Evolutionary conservation across 2,797 vertebrate genomes (phyloP), one percentile per base, ranked within the genome.

Genomic region (Leptoclinus maculatus): DNA sequence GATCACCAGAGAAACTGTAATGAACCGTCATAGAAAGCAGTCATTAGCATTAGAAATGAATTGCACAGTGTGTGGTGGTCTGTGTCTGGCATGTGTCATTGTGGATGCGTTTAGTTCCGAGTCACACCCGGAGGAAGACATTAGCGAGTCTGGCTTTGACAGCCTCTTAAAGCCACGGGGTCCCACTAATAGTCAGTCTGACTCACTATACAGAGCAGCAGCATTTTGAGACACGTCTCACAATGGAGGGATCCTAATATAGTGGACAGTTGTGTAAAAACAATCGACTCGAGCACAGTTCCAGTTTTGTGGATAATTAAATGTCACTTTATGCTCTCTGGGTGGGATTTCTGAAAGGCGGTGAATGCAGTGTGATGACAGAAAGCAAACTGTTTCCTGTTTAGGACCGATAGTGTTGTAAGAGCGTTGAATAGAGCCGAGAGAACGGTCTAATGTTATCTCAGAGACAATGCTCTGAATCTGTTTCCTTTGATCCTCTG

Each of bases 41-140:
- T 12, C 60, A 29, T 68, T 81, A 81, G 63, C 59, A 62, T 53
- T 70, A 4, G 17, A 81, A 74, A 60, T 32, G 53, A 64, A 43
- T 29, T 58, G 53, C 45, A 39, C 29, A 38, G 69, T 67, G 79
- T 81, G 74, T 60, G 19, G 75, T 27, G 36, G 88, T 83, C 93
- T 96, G 94, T 81, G 47, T 90, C 80, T 94, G 94, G 74, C 94
- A 93, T 94, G 84, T 95, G 71, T 90, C 89, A 86, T 79, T 90
- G 80, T 91, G 69, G 76, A 36, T 76, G 77, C 79, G 84, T 91
- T 87, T 87, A 82, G 69, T 85, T 77, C 2, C 2, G 54, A 70
- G 83, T 72, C 79, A 71, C 79, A 83, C 80, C 89, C 74, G 2
- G 66, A 85, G 74, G 78, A 83, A 85, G 80, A 74, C 82, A 71